Conservation (phyloP, 2,113 vertebrate species). For the Passerina amoena region DNA sequence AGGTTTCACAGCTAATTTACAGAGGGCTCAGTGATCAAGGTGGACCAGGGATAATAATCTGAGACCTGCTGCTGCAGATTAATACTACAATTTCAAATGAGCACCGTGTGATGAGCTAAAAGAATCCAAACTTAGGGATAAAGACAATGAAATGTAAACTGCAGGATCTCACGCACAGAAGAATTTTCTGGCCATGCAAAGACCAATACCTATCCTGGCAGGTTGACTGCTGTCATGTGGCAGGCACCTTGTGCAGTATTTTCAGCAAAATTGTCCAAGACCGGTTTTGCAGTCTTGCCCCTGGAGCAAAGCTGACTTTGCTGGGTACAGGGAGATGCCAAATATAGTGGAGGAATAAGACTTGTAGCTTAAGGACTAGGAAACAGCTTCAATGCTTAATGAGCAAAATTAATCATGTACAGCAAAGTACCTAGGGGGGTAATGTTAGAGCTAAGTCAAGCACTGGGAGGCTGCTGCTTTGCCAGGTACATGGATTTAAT, state of each 20-base stretch:
- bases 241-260: not conserved
- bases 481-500: not conserved
- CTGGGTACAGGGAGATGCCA: not conserved
- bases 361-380: not conserved
- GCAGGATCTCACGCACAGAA: not conserved
- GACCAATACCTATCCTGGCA: accelerated
- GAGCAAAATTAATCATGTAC: not conserved
- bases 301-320: not conserved
- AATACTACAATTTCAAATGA: not conserved
- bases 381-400: not conserved
- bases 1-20: not conserved
- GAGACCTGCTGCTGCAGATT: not conserved
- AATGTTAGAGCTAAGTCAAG: not conserved
- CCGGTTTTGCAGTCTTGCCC: not conserved
- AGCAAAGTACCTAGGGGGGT: not conserved
- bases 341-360: not conserved
- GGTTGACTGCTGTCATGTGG: not conserved
- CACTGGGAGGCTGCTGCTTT: not conserved
- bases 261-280: not conserved
- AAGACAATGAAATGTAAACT: not conserved
- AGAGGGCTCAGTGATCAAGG: not conserved
- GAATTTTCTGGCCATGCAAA: not conserved
- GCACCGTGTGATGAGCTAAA: not conserved
- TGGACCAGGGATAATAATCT: not conserved
- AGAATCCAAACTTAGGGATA: not conserved